Evolutionary conservation across 2,113 vertebrate genomes (phyloP).

Genomic region (Vulpes vulpes): DNA sequence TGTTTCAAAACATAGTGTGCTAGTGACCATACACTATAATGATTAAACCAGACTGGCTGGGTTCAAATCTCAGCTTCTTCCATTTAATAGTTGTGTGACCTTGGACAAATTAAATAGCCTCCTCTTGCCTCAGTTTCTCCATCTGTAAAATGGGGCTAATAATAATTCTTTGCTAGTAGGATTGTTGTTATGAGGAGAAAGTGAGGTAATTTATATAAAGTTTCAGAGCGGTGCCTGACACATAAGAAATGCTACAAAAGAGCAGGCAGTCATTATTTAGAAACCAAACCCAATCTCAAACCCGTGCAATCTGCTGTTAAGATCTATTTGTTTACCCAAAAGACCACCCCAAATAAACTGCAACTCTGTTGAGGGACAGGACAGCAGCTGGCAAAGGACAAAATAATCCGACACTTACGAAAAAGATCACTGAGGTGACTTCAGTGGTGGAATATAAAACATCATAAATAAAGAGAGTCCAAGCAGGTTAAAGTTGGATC

Average conservation of each 20-base stretch:
- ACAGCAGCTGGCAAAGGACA: not conserved
- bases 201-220: not conserved
- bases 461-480: not conserved
- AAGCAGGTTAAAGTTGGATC: not conserved
- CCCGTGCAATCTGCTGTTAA: not conserved
- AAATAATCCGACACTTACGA: not conserved
- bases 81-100: not conserved
- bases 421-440: not conserved
- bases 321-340: not conserved
- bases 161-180: not conserved
- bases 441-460: not conserved
- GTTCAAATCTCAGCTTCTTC: not conserved
- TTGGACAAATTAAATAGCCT: not conserved
- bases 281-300: not conserved
- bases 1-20: conserved; percentile 26
- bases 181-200: not conserved
- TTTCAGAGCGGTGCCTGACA: not conserved
- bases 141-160: not conserved
- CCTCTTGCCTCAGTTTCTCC: not conserved
- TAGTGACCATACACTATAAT: not conserved
- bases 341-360: not conserved
- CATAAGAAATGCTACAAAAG: not conserved
- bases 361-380: not conserved
- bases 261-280: not conserved
- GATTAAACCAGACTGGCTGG: not conserved